Evolutionary conservation across 1,140 invertebrate species (phyloP), one percentile per base, ranked within the genome.

Genomic region (Brachionus asplanchnoidis): DNA sequence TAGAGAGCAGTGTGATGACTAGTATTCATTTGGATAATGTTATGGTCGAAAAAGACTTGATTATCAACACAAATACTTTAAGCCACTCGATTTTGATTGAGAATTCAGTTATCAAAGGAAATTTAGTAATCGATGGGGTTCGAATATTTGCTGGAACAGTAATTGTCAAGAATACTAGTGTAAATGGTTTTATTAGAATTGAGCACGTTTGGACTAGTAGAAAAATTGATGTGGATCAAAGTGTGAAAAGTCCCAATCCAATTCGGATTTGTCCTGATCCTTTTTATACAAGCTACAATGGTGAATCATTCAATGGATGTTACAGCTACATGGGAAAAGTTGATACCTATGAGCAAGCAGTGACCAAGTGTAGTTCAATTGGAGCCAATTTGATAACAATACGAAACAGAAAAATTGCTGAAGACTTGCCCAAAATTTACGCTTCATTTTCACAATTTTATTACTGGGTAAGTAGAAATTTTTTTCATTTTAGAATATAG

Each of bases 161-260:
- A 12, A 32, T 68, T 12, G 32, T 68, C 9, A 32, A 40, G 32
- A 40, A 68, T 28, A 68, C 66, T 1, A 32, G 5, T 32, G 66
- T 68, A 40, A 68, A 68, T 68, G 66, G 66, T 14, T 68, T 68
- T 68, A 68, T 68, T 68, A 32, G 26, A 32, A 32, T 68, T 68
- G 66, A 68, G 32, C 17, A 28, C 2, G 26, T 68, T 32, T 28
- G n/a, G 26, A n/a, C 32, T 14, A 40, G 26, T 28, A 68, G 36
- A 68, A 32, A 23, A 40, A 68, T 68, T 68, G 66, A 68, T n/a
- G 3, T 68, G 32, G 66, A 68, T 17, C 17, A 32, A 32, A 68
- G n/a, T 68, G 28, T 68, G 3, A 68, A 14, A 1, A 68, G 26
- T 68, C 32, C 66, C 6, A n/a, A 68, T 68, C 66, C 66, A 0